A percentile compares a stretch with the other conserved stretches of the same genome.
phyloP scores from a whole-genome alignment of 2,113 vertebrate species.

The Dicaeum eximium region DNA sequence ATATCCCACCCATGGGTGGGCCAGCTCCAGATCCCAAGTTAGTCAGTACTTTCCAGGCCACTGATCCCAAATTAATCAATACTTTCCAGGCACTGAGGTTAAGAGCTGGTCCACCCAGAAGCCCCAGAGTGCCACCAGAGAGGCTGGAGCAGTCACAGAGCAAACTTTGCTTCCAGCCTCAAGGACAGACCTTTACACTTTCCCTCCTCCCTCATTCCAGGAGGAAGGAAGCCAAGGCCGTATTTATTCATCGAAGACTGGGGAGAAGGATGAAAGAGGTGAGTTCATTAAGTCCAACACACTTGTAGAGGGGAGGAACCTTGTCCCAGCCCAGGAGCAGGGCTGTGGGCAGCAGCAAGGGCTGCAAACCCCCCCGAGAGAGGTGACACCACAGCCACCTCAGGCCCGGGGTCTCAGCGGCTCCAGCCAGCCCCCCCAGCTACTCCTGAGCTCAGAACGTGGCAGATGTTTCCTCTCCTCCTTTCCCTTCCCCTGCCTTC shows the following conservation, averaged over 20 bases:
- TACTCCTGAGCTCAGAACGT: not conserved
- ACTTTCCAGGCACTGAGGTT: fast-evolving
- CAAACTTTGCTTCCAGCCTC: not conserved
- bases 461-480: not conserved
- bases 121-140: not conserved
- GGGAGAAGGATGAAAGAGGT: not conserved
- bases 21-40: not conserved
- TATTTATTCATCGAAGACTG: not conserved
- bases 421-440: fast-evolving
- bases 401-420: fast-evolving
- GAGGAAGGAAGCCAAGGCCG: not conserved
- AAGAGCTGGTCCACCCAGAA: not conserved
- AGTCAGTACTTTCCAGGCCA: fast-evolving
- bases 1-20: fast-evolving
- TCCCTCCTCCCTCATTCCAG: not conserved
- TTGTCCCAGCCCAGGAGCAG: not conserved
- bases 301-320: not conserved
- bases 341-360: not conserved
- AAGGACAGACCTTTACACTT: not conserved
- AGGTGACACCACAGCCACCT: not conserved
- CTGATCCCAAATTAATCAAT: not conserved
- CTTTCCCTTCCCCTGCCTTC: not conserved
- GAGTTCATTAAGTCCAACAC: not conserved
- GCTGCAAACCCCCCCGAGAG: not conserved
- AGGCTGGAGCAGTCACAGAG: not conserved